Percentiles rank a stretch among this genome's conserved stretches.
These are phyloP conservation scores for Danio kyathit DNA, from an alignment of 2,797 vertebrate genomes.

Conservation along the genomic window DNA sequence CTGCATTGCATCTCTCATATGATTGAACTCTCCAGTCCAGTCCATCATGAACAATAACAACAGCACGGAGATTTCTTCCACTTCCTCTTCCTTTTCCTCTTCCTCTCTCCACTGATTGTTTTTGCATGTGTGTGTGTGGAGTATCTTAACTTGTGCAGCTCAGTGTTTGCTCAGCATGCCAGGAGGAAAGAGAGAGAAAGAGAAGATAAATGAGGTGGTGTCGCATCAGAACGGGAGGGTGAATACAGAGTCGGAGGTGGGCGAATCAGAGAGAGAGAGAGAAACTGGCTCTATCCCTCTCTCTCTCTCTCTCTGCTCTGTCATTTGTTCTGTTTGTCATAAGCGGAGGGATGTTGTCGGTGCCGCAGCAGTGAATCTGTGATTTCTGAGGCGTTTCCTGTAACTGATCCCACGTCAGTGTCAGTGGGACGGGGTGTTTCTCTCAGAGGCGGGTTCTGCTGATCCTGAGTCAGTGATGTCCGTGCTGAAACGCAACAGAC, in stretches of 20 bases:
- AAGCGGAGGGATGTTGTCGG: conserved; percentile 26
- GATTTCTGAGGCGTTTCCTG: conserved; percentile 42
- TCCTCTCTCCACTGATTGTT: conserved; percentile 17
- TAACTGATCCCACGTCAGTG: conserved; percentile 55
- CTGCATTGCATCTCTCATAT: conserved; percentile 5
- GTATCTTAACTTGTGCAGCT: conserved; percentile 63
- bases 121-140: conserved; percentile 57
- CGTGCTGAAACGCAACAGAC: conserved; percentile 84
- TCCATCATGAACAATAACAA: conserved; percentile 5
- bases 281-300: background rate
- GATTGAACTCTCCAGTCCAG: background rate
- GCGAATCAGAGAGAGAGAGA: background rate
- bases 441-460: conserved; percentile 54
- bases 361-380: conserved; percentile 29
- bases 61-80: conserved; percentile 29
- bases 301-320: conserved; percentile 16
- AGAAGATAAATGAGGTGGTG: conserved; percentile 65
- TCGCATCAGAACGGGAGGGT: conserved; percentile 59
- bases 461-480: conserved; percentile 78
- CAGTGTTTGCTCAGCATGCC: conserved; percentile 25
- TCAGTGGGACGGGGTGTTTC: conserved; percentile 27
- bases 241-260: conserved; percentile 41
- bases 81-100: conserved; percentile 1
- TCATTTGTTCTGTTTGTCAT: conserved; percentile 24
- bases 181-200: conserved; percentile 10